Base-by-base conservation (phyloP, 2,797 vertebrate genomes). In the Phalloptychus januarius region DNA sequence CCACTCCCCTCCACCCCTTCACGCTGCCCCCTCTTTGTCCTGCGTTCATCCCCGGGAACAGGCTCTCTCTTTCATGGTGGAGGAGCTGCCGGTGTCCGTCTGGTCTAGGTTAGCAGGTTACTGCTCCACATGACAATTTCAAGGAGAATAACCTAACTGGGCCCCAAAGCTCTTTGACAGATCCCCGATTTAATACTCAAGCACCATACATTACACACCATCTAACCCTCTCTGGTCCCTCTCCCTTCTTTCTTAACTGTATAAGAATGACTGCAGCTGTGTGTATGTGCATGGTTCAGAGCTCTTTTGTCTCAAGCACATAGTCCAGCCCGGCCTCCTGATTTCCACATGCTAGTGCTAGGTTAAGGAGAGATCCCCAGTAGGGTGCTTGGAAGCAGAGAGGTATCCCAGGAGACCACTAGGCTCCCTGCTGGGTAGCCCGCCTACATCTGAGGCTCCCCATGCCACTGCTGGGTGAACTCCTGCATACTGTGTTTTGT, bases 401-500 rank as follows among this genome's bases (percentile, higher is more conserved):
- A 88, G 89, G 92, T 93, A 92, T 93, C 92, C 92, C 90, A 86
- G 91, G 91, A 93, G 92, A 94, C 90, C 90, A 85, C 81, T 85
- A 84, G 87, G 85, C 80, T 89, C 87, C 94, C 94, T 79, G 88
- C 92, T 86, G 92, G 86, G 88, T 72, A 48, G 80, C 78, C 87
- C 80, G 84, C 82, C 88, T 91, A 90, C 86, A 94, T 94, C 92
- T 92, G 93, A 94, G 86, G 63, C 70, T 78, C 71, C 89, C 85
- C 78, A 86, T 63, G 67, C 82, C 85, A 86, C 75, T 85, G 89
- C 92, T 87, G 86, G 88, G 91, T 85, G 85, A 91, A 92, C 86
- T 88, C 88, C 87, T 91, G 91, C 91, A 93, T 92, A 87, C 83
- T 86, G 87, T 86, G 88, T 93, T 93, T 94, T 93, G 92, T 95